Evolutionary conservation across 2,113 vertebrate species (phyloP), one percentile per base, ranked within the genome.

Genomic region (Hassar affinis): DNA sequence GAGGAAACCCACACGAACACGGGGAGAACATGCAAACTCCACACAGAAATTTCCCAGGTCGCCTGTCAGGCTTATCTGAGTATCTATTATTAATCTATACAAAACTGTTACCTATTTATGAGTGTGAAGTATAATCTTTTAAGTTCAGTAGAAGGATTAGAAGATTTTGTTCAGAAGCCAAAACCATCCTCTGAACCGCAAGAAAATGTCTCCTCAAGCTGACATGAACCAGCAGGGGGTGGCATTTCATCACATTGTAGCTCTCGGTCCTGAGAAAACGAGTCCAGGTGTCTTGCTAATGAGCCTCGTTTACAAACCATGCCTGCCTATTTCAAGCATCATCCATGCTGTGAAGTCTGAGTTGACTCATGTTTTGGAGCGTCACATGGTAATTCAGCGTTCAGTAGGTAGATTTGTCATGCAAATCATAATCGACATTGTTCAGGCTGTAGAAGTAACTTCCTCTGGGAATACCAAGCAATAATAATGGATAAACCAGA

Each of bases 191-290:
- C 1, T 10, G 3, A 20, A 20, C n/a, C 51, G 56, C 5, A 0
- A 7, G 3, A 56, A 81, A n/a, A 52, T 47, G 42, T 25, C 12
- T 17, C 33, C 59, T 69, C 42, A 77, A 49, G 51, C 47, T n/a
- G n/a, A 11, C 72, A 15, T 76, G 7, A 66, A 42, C 61, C 93
- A 93, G 91, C 85, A 88, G 92, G 90, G 90, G 93, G 91, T 93
- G 93, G 88, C 91, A 85, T 92, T 89, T 89, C 74, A 84, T 81
- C 84, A 81, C 35, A 75, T 84, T 86, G 74, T 54, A 33, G 52
- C 47, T 78, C 61, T 78, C 27, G 52, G 51, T 80, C 20, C 52
- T 66, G 71, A 33, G 38, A 35, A 30, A 69, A 57, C 15, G 38
- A 69, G 80, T 83, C 59, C 51, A 56, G 18, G 51, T 77, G 51